These are phyloP conservation scores for Odontomachus brunneus DNA, from an alignment of 1,140 invertebrate genomes.

Conservation along the genomic window DNA sequence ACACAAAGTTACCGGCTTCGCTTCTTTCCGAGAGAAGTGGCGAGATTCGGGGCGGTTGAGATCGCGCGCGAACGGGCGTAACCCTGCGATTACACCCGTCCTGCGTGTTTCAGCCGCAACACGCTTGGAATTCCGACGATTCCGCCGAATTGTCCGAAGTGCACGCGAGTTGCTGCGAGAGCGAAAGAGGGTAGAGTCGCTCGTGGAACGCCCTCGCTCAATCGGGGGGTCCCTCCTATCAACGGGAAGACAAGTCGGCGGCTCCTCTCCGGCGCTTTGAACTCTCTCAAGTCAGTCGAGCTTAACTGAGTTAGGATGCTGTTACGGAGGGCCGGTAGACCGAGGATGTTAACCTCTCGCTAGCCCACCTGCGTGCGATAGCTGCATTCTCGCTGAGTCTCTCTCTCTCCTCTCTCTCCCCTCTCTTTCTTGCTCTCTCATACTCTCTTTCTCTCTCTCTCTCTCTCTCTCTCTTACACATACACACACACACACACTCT, in stretches of 20 bases:
- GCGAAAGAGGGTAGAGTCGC: slow-evolving; percentile 13
- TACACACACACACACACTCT: no score
- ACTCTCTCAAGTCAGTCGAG: slow-evolving; percentile 62
- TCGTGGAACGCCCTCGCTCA: slow-evolving; percentile 48
- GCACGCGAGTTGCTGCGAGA: slow-evolving; percentile 24
- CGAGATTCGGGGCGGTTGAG: not conserved
- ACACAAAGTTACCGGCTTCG: no score
- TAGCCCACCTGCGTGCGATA: slow-evolving; percentile 65
- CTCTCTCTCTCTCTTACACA: no score
- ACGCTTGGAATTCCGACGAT: not conserved
- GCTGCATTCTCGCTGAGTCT: slow-evolving; percentile 56
- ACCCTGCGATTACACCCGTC: no score
- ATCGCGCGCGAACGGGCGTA: not conserved
- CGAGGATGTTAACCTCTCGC: slow-evolving; percentile 72
- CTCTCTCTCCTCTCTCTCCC: no score
- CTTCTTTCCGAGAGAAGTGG: no score
- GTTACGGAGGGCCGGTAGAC: slow-evolving; percentile 48
- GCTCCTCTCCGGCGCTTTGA: slow-evolving; percentile 34
- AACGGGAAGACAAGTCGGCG: slow-evolving; percentile 18
- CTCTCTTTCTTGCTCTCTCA: no score
- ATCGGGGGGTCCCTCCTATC: slow-evolving; percentile 28
- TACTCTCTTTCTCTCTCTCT: no score
- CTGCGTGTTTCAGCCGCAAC: not conserved
- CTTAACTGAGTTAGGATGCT: slow-evolving; percentile 71
- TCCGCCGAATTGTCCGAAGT: slow-evolving; percentile 25